Percentiles rank a stretch among this genome's conserved stretches.
Evolutionary conservation across 2,888 invertebrate genomes (phyloP).

Genomic region (Alcis repandata): DNA sequence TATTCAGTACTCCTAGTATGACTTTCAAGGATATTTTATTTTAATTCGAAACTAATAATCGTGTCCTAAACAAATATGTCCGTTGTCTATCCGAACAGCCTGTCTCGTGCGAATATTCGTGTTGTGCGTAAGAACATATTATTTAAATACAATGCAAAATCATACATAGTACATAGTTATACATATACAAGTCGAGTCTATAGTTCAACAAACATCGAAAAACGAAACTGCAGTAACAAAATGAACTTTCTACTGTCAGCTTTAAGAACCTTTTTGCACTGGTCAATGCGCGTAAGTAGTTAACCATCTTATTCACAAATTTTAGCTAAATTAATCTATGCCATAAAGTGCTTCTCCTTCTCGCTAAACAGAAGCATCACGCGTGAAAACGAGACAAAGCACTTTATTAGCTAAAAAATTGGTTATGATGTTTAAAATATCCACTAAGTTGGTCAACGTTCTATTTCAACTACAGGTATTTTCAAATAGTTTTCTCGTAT

Average conservation of each 20-base stretch:
- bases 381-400: neutral
- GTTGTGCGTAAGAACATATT: constrained; percentile 1
- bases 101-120: constrained; percentile 5
- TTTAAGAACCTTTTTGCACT: neutral
- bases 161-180: neutral
- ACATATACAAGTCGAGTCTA: neutral
- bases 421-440: neutral
- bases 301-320: neutral
- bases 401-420: neutral
- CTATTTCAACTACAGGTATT: neutral
- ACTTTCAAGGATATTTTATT: no score
- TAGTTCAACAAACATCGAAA: neutral
- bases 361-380: neutral
- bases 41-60: no score
- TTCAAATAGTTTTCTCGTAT: no score
- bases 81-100: no score
- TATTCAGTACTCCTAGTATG: no score
- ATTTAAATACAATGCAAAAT: neutral
- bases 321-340: no score
- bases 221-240: neutral
- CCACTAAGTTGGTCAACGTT: neutral
- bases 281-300: neutral
- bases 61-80: no score
- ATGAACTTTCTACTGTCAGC: neutral
- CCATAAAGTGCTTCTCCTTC: neutral